phyloP scores from a whole-genome alignment of 2,888 invertebrate species.

The Cataglyphis altisquamis region DNA sequence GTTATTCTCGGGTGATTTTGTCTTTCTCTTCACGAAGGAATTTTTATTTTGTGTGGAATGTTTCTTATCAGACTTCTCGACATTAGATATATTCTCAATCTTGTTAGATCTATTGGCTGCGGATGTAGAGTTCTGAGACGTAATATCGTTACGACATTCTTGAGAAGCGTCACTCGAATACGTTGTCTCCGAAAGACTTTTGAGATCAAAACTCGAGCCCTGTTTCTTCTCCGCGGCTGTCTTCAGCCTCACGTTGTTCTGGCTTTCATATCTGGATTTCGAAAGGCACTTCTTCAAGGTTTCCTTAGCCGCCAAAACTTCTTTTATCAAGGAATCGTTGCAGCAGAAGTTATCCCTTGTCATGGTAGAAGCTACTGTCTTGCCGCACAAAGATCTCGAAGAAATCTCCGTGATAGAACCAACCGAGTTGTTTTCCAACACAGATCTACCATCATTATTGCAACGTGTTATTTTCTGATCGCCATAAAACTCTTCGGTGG shows the following conservation, averaged over 20 bases:
- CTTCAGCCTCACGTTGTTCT: slow-evolving; percentile 72
- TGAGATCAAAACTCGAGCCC: slow-evolving; percentile 72
- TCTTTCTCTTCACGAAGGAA: slow-evolving; percentile 23
- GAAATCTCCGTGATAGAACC: neutral
- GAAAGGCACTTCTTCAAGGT: slow-evolving; percentile 81
- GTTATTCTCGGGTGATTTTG: slow-evolving; percentile 15
- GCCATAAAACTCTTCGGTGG: neutral
- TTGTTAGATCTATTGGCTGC: slow-evolving; percentile 27
- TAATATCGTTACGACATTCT: neutral
- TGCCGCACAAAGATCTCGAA: neutral
- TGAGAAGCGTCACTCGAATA: slow-evolving; percentile 10
- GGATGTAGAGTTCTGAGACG: neutral
- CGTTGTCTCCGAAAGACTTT: slow-evolving; percentile 20
- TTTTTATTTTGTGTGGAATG: slow-evolving; percentile 48
- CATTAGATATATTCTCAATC: slow-evolving; percentile 29
- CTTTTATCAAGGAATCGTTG: slow-evolving; percentile 81
- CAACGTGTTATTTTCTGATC: neutral
- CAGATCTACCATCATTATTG: slow-evolving; percentile 15
- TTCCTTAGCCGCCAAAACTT: slow-evolving; percentile 84
- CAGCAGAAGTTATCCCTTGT: slow-evolving; percentile 64
- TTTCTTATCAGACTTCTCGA: slow-evolving; percentile 50
- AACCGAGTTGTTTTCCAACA: neutral
- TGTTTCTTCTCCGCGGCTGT: slow-evolving; percentile 80
- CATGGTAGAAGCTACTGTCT: neutral
- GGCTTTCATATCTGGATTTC: slow-evolving; percentile 60